These are phyloP conservation scores for Boloria euphrosyne DNA, from an alignment of 2,888 invertebrate genomes.

Conservation along the genomic window DNA sequence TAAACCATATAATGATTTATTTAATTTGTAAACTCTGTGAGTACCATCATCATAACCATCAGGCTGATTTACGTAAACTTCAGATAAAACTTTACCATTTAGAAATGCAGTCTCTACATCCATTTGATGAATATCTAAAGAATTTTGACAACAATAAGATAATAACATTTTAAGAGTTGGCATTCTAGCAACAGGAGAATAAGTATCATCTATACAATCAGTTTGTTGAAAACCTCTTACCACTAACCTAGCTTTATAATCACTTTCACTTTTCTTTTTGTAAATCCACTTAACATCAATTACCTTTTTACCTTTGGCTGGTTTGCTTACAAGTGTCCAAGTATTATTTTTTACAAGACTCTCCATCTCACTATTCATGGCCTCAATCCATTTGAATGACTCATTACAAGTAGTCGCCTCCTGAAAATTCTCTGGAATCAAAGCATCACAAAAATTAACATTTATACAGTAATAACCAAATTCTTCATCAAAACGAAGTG, in stretches of 20 bases:
- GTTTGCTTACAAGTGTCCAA: no score
- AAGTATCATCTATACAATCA: constrained; percentile 33
- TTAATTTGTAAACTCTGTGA: constrained; percentile 49
- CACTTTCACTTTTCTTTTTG: constrained; percentile 44
- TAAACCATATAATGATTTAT: constrained; percentile 46
- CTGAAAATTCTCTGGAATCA: not conserved
- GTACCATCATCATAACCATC: constrained; percentile 45
- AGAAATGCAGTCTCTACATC: constrained; percentile 48
- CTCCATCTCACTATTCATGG: no score
- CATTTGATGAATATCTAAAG: constrained; percentile 39
- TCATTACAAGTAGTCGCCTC: no score
- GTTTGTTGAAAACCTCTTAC: constrained; percentile 33
- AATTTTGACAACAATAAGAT: constrained; percentile 39
- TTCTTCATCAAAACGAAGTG: constrained; percentile 24
- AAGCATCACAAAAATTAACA: constrained; percentile 22
- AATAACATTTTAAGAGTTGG: no score
- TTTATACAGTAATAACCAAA: constrained; percentile 26
- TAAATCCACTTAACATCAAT: constrained; percentile 19
- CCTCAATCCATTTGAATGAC: no score
- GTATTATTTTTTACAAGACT: no score
- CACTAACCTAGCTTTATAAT: not conserved
- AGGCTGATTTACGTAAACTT: constrained; percentile 45
- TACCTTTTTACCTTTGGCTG: no score
- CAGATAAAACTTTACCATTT: constrained; percentile 43
- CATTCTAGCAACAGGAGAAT: constrained; percentile 40